Conservation (phyloP, 2,888 invertebrate species). For the Rhingia campestris region DNA sequence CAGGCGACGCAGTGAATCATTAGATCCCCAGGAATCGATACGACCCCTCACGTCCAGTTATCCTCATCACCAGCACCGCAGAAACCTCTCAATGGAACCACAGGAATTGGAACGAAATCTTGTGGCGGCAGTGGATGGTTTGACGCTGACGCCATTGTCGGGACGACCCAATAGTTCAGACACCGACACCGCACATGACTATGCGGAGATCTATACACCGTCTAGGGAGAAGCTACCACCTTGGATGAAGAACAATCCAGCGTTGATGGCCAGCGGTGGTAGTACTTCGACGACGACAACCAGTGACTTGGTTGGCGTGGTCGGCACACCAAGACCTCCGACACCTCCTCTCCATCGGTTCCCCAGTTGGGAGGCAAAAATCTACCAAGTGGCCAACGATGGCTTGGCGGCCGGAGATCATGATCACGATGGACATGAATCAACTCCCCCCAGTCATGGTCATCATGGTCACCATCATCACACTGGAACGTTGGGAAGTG, state of each 20-base stretch:
- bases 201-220: slow-evolving; percentile 96
- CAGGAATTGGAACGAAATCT: slow-evolving; percentile 84
- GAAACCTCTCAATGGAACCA: slow-evolving; percentile 83
- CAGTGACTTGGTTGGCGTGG: slow-evolving; percentile 79
- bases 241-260: slow-evolving; percentile 84
- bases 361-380: slow-evolving; percentile 97
- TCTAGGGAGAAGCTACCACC: slow-evolving; percentile 89
- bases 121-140: slow-evolving; percentile 85
- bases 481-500: slow-evolving; percentile 78
- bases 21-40: slow-evolving; percentile 82
- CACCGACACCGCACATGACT: slow-evolving; percentile 89
- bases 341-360: slow-evolving; percentile 96
- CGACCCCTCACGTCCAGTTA: slow-evolving; percentile 80
- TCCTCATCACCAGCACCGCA: slow-evolving; percentile 82
- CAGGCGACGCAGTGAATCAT: slow-evolving; percentile 82
- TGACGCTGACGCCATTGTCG: slow-evolving; percentile 83
- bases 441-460: slow-evolving; percentile 74
- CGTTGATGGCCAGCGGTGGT: slow-evolving; percentile 83
- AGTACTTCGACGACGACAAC: slow-evolving; percentile 84
- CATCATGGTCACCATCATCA: slow-evolving; percentile 77
- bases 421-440: slow-evolving; percentile 80
- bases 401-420: slow-evolving; percentile 83
- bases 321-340: slow-evolving; percentile 86
- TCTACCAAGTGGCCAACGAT: slow-evolving; percentile 92
- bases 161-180: slow-evolving; percentile 85